Evolutionary conservation across 2,888 invertebrate genomes (phyloP).

Genomic region (Drosophila monieri): DNA sequence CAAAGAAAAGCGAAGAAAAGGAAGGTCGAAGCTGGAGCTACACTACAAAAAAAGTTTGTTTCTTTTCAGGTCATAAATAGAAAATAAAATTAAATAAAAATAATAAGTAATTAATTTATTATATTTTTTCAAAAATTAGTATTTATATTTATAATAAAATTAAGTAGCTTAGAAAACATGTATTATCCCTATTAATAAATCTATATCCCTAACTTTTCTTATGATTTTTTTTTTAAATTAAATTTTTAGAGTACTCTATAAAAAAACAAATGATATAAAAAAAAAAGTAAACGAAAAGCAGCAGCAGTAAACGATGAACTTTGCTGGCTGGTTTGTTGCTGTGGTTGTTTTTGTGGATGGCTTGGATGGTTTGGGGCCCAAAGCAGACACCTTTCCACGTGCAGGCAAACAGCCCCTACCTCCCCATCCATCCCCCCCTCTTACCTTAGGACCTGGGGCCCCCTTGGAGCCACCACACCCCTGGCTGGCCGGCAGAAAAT

Average conservation of each 20-base stretch:
- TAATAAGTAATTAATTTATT: background rate
- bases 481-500: slow-evolving; percentile 53
- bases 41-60: background rate
- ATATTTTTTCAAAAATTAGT: too few species aligned
- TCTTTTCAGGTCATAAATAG: background rate
- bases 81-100: background rate
- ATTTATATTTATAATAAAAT: too few species aligned
- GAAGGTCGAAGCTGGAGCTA: background rate
- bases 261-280: slow-evolving; percentile 15
- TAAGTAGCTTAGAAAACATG: too few species aligned
- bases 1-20: slow-evolving; percentile 25
- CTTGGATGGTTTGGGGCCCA: slow-evolving; percentile 45
- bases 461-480: slow-evolving; percentile 3
- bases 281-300: slow-evolving; percentile 47
- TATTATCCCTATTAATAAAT: too few species aligned
- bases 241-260: slow-evolving; percentile 1
- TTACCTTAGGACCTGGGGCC: background rate
- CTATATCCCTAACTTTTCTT: too few species aligned
- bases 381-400: slow-evolving; percentile 79
- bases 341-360: slow-evolving; percentile 37
- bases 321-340: slow-evolving; percentile 65
- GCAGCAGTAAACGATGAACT: slow-evolving; percentile 76
- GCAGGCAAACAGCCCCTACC: slow-evolving; percentile 49
- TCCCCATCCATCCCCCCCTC: background rate
- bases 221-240: background rate